Evolutionary conservation across 2,797 vertebrate genomes (phyloP), one percentile per base, ranked within the genome.

Genomic region (Limnodromus scolopaceus): DNA sequence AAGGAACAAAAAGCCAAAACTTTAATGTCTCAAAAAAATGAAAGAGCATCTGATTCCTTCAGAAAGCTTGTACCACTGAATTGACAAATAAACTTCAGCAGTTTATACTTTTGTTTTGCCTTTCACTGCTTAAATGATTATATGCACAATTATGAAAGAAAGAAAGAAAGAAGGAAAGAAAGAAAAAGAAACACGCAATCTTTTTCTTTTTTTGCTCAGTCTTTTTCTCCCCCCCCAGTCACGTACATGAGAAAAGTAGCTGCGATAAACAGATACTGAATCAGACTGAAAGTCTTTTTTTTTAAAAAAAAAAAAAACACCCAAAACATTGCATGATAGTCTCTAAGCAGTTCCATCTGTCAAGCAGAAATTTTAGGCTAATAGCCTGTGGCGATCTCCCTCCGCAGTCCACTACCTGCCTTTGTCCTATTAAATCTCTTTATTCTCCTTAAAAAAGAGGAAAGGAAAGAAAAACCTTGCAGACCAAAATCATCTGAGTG

Each of bases 291-390:
- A 98, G 97, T 98, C 95, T 96, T 92, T 84, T 51, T 49, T 54
- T 32, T 57, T 93, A 86, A 84, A 89, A 82, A 94, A 89, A 93
- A 96, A 92, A 60, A 74, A 82, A 58, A 71, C 96, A 96, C 96
- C 97, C 98, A 96, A 98, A 98, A 98, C 98, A 98, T 98, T 97
- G 98, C 99, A 99, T 99, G 99, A 99, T 99, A 98, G 98, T 98
- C 98, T 99, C 98, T 99, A 99, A 99, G 98, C 99, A 99, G 98
- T 99, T 99, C 99, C 99, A 99, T 99, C 99, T 99, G 99, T 99
- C 99, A 99, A 98, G 98, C 98, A 98, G 98, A 99, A 99, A 99
- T 99, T 98, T 98, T 98, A 98, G 98, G 98, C 98, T 99, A 99
- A 99, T 99, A 99, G 99, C 99, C 99, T 98, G 98, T 98, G 98